Conservation (phyloP, 1,140 invertebrate genomes). For the Pectinophora gossypiella region DNA sequence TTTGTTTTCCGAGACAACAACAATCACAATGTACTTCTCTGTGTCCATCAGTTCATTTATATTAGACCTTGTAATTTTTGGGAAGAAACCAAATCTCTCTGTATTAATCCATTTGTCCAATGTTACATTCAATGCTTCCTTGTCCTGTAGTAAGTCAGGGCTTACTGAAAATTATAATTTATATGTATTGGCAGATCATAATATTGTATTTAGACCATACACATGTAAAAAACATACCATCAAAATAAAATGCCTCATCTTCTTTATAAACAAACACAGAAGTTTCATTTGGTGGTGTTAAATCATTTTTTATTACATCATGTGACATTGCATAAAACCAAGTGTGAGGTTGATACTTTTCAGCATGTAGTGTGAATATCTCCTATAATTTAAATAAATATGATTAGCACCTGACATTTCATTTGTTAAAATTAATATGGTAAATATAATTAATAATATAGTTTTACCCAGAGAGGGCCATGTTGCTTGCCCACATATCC, state of each 20-base stretch:
- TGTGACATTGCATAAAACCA: constrained; percentile 90
- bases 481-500: constrained; percentile 88
- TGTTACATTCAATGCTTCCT: constrained; percentile 78
- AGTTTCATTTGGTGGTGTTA: constrained; percentile 80
- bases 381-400: constrained; percentile 76
- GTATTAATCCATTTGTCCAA: constrained; percentile 91
- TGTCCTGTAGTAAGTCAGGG: constrained; percentile 70
- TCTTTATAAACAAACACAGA: constrained; percentile 92
- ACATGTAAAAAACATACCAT: constrained; percentile 28
- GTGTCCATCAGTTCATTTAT: constrained; percentile 89
- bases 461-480: constrained; percentile 85
- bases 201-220: too few relatives aligned
- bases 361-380: constrained; percentile 83
- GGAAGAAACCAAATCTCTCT: constrained; percentile 93
- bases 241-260: constrained; percentile 54
- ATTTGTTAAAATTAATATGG: neutral
- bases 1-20: constrained; percentile 92
- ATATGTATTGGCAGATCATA: too few relatives aligned
- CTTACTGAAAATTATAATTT: constrained; percentile 49
- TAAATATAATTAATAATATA: neutral
- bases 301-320: constrained; percentile 80
- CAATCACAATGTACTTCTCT: constrained; percentile 91
- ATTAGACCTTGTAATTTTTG: constrained; percentile 89
- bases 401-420: too few relatives aligned
- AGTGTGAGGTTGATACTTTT: constrained; percentile 86